phyloP scores from a whole-genome alignment of 2,113 vertebrate species.

The Epinephelus cyanopodus region DNA sequence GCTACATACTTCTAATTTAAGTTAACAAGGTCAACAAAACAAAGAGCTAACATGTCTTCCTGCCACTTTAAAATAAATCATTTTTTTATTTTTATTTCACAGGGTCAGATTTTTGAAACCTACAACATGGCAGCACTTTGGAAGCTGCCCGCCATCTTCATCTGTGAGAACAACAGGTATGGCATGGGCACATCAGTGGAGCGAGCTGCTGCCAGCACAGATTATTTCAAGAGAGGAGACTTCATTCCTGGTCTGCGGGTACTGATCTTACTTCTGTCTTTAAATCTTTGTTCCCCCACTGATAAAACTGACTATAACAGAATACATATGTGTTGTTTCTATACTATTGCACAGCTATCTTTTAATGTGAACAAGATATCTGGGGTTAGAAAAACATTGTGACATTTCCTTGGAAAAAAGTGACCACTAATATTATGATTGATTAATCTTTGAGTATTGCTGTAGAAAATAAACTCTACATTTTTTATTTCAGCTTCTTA shows the following conservation, averaged over 20 bases:
- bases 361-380: background rate
- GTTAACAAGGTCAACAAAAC: background rate
- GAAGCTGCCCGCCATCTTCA: constrained; percentile 94
- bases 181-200: constrained; percentile 94
- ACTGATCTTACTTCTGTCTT: background rate
- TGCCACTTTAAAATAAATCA: background rate
- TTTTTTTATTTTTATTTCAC: constrained; percentile 12
- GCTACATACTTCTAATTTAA: background rate
- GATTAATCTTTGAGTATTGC: no score
- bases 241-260: constrained; percentile 93
- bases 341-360: background rate
- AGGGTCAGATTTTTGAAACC: constrained; percentile 96
- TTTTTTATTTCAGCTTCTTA: no score
- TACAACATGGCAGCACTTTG: constrained; percentile 96
- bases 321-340: background rate
- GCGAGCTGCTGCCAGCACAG: constrained; percentile 91
- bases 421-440: no score
- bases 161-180: constrained; percentile 96
- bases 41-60: background rate
- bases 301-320: background rate
- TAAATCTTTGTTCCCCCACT: background rate
- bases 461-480: no score
- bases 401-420: no score
- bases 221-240: constrained; percentile 93
- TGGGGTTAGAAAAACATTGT: background rate